Conservation (phyloP, 2,797 vertebrate species). For the Hirundo rustica region DNA sequence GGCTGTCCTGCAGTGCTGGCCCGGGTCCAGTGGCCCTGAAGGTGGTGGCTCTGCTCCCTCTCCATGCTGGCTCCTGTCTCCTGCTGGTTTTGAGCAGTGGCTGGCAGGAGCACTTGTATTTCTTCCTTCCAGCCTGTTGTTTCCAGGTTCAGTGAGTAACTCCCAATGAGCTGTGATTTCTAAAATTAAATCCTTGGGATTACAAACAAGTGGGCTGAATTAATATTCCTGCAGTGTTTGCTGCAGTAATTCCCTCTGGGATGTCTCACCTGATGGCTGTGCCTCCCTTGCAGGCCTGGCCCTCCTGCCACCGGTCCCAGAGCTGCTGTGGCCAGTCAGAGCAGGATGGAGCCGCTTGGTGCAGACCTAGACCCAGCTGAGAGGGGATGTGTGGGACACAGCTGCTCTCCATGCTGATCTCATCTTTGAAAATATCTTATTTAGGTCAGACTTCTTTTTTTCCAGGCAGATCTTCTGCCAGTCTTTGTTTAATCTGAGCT, state of each 20-base stretch:
- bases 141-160: conserved; percentile 23
- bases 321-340: neutral
- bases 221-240: neutral
- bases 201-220: neutral
- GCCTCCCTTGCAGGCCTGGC: neutral
- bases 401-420: neutral
- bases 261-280: neutral
- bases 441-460: conserved; percentile 19
- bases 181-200: conserved; percentile 12
- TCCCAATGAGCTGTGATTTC: neutral
- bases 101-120: neutral
- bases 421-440: conserved; percentile 1
- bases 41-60: neutral
- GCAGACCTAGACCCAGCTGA: neutral
- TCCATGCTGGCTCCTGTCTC: neutral
- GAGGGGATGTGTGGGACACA: neutral
- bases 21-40: accelerated
- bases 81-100: neutral
- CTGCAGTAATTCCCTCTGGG: neutral
- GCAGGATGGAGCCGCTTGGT: neutral
- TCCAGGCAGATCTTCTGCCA: neutral
- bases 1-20: neutral
- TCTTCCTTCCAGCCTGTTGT: neutral
- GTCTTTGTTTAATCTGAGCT: conserved; percentile 17
- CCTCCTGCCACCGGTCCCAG: neutral